Evolutionary conservation across 2,888 invertebrate genomes (phyloP).

Genomic region (Heliothis peltigera): DNA sequence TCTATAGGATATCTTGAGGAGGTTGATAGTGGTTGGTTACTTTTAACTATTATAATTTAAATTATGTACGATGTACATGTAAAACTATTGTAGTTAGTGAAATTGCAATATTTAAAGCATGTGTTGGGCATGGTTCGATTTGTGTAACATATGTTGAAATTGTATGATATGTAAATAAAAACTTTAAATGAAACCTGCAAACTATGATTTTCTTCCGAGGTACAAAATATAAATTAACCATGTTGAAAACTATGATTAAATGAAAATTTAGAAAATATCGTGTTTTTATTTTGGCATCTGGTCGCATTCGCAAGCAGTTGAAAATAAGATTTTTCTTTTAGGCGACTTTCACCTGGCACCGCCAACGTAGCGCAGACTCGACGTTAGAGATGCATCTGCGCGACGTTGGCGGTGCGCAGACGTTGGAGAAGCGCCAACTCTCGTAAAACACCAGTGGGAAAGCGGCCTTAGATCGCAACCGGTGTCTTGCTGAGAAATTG

Average conservation of each 20-base stretch:
- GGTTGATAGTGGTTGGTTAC: conserved; percentile 79
- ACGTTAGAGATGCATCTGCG: no score
- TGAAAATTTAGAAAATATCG: conserved; percentile 79
- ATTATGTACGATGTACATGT: conserved; percentile 87
- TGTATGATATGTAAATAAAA: conserved; percentile 89
- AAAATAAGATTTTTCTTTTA: no score
- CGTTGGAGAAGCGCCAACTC: no score
- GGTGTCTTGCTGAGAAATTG: no score
- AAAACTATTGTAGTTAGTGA: conserved; percentile 85
- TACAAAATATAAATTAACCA: conserved; percentile 89
- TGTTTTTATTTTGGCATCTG: conserved; percentile 70
- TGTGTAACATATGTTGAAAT: conserved; percentile 84
- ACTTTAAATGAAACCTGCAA: conserved; percentile 86
- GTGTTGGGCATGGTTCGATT: conserved; percentile 77
- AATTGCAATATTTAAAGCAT: conserved; percentile 81
- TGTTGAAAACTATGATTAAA: conserved; percentile 89
- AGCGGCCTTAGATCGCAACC: no score
- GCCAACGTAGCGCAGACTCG: no score
- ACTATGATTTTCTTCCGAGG: conserved; percentile 90
- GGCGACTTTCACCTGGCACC: no score
- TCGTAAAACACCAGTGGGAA: no score
- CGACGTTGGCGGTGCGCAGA: no score
- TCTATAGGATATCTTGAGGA: conserved; percentile 75
- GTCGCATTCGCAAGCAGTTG: no score
- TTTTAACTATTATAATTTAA: conserved; percentile 71